Evolutionary conservation across 2,113 vertebrate species (phyloP).

Genomic region (Stercorarius parasiticus): DNA sequence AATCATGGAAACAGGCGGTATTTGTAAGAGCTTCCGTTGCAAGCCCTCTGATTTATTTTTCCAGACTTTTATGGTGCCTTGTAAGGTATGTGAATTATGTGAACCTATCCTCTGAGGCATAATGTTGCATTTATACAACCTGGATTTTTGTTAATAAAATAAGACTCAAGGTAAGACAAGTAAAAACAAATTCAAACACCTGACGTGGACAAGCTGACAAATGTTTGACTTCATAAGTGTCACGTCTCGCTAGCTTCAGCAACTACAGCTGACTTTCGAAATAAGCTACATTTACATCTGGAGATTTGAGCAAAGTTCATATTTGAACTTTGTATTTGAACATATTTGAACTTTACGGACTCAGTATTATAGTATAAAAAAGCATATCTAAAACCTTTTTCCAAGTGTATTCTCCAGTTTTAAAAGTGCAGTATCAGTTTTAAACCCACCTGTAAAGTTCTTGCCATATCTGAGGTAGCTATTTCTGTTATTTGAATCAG

Average conservation of each 20-base stretch:
- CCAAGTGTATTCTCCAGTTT: neutral
- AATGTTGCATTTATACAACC: neutral
- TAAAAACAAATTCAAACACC: neutral
- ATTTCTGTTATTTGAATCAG: neutral
- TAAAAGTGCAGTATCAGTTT: neutral
- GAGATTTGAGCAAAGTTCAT: neutral
- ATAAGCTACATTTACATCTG: neutral
- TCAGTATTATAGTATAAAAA: neutral
- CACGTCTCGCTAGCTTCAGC: neutral
- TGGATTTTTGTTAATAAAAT: neutral
- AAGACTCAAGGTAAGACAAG: constrained; percentile 18
- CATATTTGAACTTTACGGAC: neutral
- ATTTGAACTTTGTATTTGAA: no score
- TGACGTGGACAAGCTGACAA: constrained; percentile 38
- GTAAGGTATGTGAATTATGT: neutral
- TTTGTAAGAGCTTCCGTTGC: neutral
- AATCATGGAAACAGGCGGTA: neutral
- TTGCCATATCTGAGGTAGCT: neutral
- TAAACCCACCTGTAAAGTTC: neutral
- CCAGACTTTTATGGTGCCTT: neutral
- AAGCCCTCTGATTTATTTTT: neutral
- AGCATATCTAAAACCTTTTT: neutral
- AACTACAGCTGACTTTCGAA: neutral
- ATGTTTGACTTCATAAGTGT: constrained; percentile 29
- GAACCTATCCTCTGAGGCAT: neutral